Base-by-base conservation (phyloP, 2,113 vertebrate species). In the Gambusia affinis region DNA sequence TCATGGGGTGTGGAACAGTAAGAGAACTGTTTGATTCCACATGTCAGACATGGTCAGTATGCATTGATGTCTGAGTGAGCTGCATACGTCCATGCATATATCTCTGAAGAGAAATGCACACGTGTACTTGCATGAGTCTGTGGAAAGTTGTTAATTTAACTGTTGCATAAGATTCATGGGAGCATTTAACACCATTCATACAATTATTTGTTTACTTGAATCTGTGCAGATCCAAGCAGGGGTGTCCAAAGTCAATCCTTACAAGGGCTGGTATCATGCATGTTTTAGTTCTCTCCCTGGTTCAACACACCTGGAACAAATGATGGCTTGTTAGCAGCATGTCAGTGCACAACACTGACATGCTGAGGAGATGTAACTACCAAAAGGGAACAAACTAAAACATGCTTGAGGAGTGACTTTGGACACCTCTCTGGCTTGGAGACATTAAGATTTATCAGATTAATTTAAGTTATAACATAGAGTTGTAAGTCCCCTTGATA, bases 21-120 rank as follows among this genome's bases (percentile, higher is more conserved):
- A 83, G 75, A 80, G 84, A 76, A 83, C 79, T 84, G 87, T 88
- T 88, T 91, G 87, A 92, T 88, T 87, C 72, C 70, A 73, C 63
- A 42, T 89, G 88, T 89, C 85, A 85, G 72, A 69, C 72, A 82
- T 80, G 88, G 89, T 86, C 82, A 86, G 69, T 33, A 64, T 74
- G 77, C 68, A 61, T 72, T 27, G 67, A 76, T 80, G 44, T 17
- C 35, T 22, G 62, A 67, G 57, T 67, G 28, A 74, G 72, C 47
- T 57, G 35, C n/a, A 12, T 60, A 11, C 1, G 69, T 80, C 47
- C 57, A 30, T 30, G 54, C 12, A 64, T 61, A 47, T 82, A 47
- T 62, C 29, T 44, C 51, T 29, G 35, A 67, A 63, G 61, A 66
- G n/a, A 76, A 70, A 61, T 24, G 64, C 12, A 47, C 35, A 17